Evolutionary conservation across 1,140 invertebrate genomes (phyloP), one percentile per base, ranked within the genome.

Genomic region (Cotesia vestalis): DNA sequence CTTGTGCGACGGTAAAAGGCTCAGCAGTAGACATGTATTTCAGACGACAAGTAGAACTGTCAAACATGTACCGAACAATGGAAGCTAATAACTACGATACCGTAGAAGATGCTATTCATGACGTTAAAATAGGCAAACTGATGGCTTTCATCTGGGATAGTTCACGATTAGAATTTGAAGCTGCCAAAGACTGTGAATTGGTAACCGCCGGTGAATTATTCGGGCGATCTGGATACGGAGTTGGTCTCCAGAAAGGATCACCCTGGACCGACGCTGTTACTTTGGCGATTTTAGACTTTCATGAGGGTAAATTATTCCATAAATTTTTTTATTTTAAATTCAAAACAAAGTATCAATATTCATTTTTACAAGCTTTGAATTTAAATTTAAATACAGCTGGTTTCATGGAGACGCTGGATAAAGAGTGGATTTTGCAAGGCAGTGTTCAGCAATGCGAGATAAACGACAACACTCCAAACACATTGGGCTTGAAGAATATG

Each of bases 111-210:
- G 98, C 97, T 20, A 99, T 99, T 77, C 88, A 92, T 73, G 96
- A 97, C 83, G 95, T 99, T 34, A 97, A 97, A 88, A 91, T 93
- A 79, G 96, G 94, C 51, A 95, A 96, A 83, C 86, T 99, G 67
- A 96, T 98, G 91, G 98, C 98, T 1, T 99, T 99, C 84, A 99
- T 99, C 75, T 99, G 98, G 98, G 98, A 99, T 81, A 99, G 97
- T 36, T 97, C 96, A 2, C 91, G 98, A 40, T 89, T 99, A 75
- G 97, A 99, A 84, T 99, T 97, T 83, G 98, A 99, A 89, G 97
- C 97, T 2, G 96, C 97, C 5, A 95, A 97, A 83, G 95, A 98
- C 81, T 99, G 98, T 87, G 96, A 99, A 82, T 88, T 99, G 75
- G 96, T 98, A 3, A 99, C 97, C 4, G 96, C 97, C 67, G 98